A percentile compares a stretch with the other conserved stretches of the same genome.
These are phyloP conservation scores for Sparidentex hasta DNA, from an alignment of 2,797 vertebrate species.

Conservation along the genomic window DNA sequence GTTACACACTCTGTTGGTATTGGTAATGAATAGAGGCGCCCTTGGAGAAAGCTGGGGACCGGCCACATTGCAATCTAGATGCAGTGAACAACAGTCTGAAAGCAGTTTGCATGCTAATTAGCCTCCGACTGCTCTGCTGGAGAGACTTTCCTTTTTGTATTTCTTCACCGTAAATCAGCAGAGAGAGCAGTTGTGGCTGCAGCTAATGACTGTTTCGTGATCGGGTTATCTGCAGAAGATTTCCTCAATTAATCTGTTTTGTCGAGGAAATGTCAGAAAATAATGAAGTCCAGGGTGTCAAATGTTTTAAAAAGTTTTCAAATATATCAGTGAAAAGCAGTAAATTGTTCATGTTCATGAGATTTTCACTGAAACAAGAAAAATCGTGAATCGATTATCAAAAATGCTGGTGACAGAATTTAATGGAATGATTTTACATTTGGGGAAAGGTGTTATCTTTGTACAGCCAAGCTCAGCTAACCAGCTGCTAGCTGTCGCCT, in stretches of 20 bases:
- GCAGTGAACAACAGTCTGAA: conserved; percentile 1
- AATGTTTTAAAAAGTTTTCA: background rate
- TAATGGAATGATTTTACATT: too few species aligned
- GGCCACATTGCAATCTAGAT: conserved; percentile 16
- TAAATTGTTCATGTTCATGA: too few species aligned
- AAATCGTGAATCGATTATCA: background rate
- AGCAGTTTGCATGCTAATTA: conserved; percentile 34
- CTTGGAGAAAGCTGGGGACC: conserved; percentile 14
- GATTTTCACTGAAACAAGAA: too few species aligned
- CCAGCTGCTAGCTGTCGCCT: background rate
- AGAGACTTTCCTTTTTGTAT: conserved; percentile 1
- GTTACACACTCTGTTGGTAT: conserved; percentile 52
- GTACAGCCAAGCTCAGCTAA: background rate
- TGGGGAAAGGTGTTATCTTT: too few species aligned
- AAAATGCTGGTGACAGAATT: background rate
- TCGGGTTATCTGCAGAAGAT: background rate
- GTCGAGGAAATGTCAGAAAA: background rate
- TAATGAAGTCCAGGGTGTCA: background rate
- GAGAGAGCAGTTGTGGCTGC: background rate
- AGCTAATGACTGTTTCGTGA: background rate
- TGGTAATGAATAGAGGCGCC: conserved; percentile 62
- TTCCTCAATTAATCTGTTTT: background rate
- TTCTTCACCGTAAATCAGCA: conserved; percentile 7
- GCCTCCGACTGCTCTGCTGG: background rate
- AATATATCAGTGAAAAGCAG: too few species aligned